phyloP scores from a whole-genome alignment of 2,113 vertebrate species.

The Poeciliopsis retropinna region DNA sequence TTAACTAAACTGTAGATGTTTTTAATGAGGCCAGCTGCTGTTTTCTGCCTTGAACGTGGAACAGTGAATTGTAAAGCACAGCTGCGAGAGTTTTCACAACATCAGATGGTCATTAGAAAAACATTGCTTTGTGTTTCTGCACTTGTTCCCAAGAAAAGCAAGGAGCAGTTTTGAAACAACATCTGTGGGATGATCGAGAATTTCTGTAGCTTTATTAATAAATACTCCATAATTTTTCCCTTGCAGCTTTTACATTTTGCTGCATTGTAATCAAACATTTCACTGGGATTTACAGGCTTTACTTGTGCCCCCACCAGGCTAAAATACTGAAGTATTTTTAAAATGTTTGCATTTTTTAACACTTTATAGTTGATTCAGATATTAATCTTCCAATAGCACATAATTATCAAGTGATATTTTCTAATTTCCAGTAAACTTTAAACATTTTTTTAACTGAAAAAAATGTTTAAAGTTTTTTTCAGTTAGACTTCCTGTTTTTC shows the following conservation, averaged over 20 bases:
- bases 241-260: too few species aligned
- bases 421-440: neutral
- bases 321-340: too few species aligned
- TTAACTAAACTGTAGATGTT: neutral
- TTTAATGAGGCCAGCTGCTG: neutral
- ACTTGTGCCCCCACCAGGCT: too few species aligned
- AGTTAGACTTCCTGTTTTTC: too few species aligned
- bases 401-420: conserved; percentile 16
- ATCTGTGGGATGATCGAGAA: neutral
- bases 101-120: neutral
- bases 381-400: too few species aligned
- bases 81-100: neutral
- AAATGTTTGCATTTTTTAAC: too few species aligned
- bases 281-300: too few species aligned
- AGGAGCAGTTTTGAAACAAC: neutral
- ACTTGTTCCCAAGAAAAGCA: neutral
- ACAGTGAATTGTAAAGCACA: neutral
- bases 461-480: too few species aligned
- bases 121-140: neutral
- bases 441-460: too few species aligned
- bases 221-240: too few species aligned
- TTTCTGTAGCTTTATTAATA: neutral
- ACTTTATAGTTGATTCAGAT: too few species aligned
- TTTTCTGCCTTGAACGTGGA: neutral
- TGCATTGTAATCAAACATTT: too few species aligned